Base-by-base conservation (phyloP, 2,888 invertebrate genomes). In the Plebejus argus region DNA sequence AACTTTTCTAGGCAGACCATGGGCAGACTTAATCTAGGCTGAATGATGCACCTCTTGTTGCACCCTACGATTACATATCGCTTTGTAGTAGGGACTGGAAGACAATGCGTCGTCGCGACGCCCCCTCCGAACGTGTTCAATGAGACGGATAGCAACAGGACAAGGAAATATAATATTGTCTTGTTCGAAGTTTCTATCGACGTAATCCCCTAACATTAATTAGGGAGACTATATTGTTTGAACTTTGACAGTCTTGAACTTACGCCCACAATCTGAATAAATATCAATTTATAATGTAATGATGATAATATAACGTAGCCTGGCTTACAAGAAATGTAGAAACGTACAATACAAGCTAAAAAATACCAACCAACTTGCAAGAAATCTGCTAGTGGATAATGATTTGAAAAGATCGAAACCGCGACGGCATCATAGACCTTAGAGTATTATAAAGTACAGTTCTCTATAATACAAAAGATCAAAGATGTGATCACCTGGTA, bases 71-170 rank as follows among this genome's bases (percentile, higher is more conserved):
- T 74, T 49, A 1, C 45, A 53, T 72, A 12, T 28, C 28, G 66
- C 66, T 66, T 39, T 72, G 39, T 53, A 53, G 49, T 33, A 49
- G 74, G 15, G 53, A 28, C 66, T 15, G 28, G 70, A 49, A 23
- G 28, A 74, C 49, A 72, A 49, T 74, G 53, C 74, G 28, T 53
- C 74, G 74, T 49, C 72, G 45, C 20, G 74, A 53, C 72, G 45
- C 45, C 20, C 74, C 74, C 53, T 74, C 53, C 7, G 74, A 49
- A 53, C 74, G 74, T 74, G 74, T 53, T 74, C 74, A 74, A 74
- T 74, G 74, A 53, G 49, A 74, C 74, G 49, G 49, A 74, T 45
- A 23, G 28, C 12, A 39, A 12, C 20, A 72, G 74, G 53, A 49
- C 23, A 49, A 28, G 72, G 49, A 72, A 72, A 72, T 45, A 45